Evolutionary conservation across 2,113 vertebrate genomes (phyloP).

Genomic region (Lota lota): DNA sequence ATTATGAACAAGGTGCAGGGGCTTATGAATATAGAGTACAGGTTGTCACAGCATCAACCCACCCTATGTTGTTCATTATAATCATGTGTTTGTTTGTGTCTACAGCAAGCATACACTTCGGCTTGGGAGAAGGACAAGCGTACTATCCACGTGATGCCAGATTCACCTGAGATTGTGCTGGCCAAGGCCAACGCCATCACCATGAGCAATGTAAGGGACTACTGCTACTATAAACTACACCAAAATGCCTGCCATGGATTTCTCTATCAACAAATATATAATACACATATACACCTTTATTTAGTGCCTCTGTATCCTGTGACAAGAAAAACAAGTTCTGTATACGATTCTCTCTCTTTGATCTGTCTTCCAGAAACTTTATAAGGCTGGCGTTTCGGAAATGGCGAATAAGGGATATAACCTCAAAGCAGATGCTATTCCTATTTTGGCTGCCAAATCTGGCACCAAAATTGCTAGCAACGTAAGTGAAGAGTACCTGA

Average conservation of each 20-base stretch:
- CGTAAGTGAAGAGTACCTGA: conserved; percentile 72
- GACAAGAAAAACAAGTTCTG: too few relatives aligned
- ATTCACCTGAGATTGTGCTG: conserved; percentile 84
- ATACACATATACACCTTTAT: not conserved
- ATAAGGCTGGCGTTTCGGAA: conserved; percentile 85
- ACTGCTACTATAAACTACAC: not conserved
- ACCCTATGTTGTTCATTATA: not conserved
- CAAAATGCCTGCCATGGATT: conserved; percentile 42
- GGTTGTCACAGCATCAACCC: not conserved
- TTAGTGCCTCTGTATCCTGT: not conserved
- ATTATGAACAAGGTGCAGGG: conserved; percentile 87
- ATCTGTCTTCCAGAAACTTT: conserved; percentile 83
- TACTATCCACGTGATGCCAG: conserved; percentile 86
- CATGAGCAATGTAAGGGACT: conserved; percentile 82
- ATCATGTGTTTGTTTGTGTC: conserved; percentile 17
- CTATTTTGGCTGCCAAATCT: conserved; percentile 87
- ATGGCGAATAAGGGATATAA: conserved; percentile 88
- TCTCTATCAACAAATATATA: conserved; percentile 20
- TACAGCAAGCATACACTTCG: conserved; percentile 83
- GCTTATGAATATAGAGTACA: not conserved
- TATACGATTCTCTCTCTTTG: not conserved
- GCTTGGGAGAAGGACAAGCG: conserved; percentile 92
- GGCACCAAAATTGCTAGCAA: conserved; percentile 90
- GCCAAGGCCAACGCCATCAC: conserved; percentile 89
- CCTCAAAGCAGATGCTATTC: conserved; percentile 85